A percentile compares a stretch with the other conserved stretches of the same genome.
Evolutionary conservation across 2,113 vertebrate genomes (phyloP).

Genomic region (Hemiprocne comata): DNA sequence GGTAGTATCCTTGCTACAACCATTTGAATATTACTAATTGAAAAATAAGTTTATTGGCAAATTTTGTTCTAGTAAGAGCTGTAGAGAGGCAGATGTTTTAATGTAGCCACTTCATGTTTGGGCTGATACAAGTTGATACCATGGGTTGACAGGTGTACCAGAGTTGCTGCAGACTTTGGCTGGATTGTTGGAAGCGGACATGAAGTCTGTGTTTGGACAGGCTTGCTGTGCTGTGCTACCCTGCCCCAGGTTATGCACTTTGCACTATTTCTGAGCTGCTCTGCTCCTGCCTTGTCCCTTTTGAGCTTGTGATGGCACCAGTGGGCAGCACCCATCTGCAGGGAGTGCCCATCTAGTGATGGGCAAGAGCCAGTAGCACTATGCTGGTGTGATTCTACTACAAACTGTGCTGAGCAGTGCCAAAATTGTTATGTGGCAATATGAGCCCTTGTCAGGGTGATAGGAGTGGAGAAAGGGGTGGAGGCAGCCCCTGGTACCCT

Average conservation of each 20-base stretch:
- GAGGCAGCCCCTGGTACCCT: not conserved
- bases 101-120: not conserved
- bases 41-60: not conserved
- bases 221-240: not conserved
- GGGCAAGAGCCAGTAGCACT: not conserved
- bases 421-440: not conserved
- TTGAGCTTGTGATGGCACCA: not conserved
- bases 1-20: not conserved
- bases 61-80: not conserved
- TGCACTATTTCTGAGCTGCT: not conserved
- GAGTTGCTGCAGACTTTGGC: not conserved
- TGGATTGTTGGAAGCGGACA: not conserved
- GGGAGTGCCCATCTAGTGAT: no score
- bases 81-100: not conserved
- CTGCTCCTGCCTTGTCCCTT: not conserved
- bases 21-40: not conserved
- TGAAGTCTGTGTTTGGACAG: not conserved
- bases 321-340: not conserved
- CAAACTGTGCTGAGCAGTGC: not conserved
- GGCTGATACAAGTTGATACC: not conserved
- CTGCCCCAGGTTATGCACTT: not conserved
- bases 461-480: no score
- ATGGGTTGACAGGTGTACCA: fast-evolving
- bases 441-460: not conserved
- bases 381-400: fast-evolving